Evolutionary conservation across 2,113 vertebrate species (phyloP).

Genomic region (Trogon surrucura): DNA sequence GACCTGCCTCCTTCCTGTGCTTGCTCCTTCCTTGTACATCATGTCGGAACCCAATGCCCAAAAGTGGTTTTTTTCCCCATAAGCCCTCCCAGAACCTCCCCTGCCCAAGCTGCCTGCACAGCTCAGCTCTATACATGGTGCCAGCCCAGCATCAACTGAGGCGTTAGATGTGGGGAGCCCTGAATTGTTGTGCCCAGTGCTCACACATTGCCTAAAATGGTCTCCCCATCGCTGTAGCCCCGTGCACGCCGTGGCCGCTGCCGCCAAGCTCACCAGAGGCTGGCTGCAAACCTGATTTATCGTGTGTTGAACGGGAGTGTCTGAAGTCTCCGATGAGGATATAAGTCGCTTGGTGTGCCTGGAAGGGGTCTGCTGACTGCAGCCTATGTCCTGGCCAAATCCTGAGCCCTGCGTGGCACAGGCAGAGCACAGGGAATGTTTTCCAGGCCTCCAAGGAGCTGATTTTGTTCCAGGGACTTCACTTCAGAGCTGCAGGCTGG

Average conservation of each 20-base stretch:
- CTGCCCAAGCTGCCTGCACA: rapidly evolving
- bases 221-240: background rate
- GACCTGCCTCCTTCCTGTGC: background rate
- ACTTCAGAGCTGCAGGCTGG: background rate
- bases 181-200: background rate
- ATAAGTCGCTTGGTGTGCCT: background rate
- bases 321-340: background rate
- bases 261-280: background rate
- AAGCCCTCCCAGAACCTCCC: background rate
- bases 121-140: rapidly evolving
- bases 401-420: background rate
- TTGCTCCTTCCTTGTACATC: background rate
- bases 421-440: background rate
- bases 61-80: rapidly evolving
- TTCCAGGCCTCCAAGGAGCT: background rate
- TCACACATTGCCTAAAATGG: conserved; percentile 68
- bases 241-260: rapidly evolving
- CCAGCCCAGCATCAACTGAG: background rate
- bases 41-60: background rate
- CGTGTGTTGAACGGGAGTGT: background rate
- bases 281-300: conserved; percentile 2
- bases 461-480: conserved; percentile 31
- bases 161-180: background rate
- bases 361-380: background rate
- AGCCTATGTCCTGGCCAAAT: background rate